Base-by-base conservation (phyloP, 30 jellyfish, hydroid and myxozoan genomes). In the Turritopsis dohrnii region DNA sequence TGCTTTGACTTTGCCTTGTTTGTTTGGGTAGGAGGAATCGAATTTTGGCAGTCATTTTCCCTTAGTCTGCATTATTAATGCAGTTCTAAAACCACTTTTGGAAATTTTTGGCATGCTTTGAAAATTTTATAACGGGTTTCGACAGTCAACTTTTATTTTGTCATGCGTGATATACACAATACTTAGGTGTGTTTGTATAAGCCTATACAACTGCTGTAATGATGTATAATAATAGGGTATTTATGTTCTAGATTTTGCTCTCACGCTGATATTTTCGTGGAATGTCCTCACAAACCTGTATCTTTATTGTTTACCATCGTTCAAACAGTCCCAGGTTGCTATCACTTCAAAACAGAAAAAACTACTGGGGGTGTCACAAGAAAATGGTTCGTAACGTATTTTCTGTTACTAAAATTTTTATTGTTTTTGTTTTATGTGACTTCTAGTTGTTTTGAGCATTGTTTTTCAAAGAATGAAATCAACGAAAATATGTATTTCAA, bases 211-310 rank as follows among this genome's bases (percentile, higher is more conserved):
- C n/a, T n/a, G n/a, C n/a, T 41, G 60, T 3, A 41, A 41, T 41
- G 60, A 41, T 41, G 60, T 3, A 41, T 3, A 41, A 3, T 41
- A 13, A 41, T 41, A 3, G 60, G 60, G 60, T 41, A 3, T 69
- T 66, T 21, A 22, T 1, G 20, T 89, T 84, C 18, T 81, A 89
- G 96, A 89, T 53, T 82, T 52, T 24, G 54, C 52, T 41, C 79
- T 89, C 76, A 76, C 90, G 27, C 72, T 89, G 52, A 29, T 80
- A 24, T 89, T 85, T 74, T 84, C 81, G 8, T 85, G 94, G 91
- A 89, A 89, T 81, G 54, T 88, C 20, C 29, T 89, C 86, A 90
- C 82, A n/a, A 89, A 89, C 69, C 53, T 89, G n/a, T 89, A 80
- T 69, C 54, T 84, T 52, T 89, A 84, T 84, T 66, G 84, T 74